Base-by-base conservation (phyloP, 2,797 vertebrate species). In the Amazona finschi region DNA sequence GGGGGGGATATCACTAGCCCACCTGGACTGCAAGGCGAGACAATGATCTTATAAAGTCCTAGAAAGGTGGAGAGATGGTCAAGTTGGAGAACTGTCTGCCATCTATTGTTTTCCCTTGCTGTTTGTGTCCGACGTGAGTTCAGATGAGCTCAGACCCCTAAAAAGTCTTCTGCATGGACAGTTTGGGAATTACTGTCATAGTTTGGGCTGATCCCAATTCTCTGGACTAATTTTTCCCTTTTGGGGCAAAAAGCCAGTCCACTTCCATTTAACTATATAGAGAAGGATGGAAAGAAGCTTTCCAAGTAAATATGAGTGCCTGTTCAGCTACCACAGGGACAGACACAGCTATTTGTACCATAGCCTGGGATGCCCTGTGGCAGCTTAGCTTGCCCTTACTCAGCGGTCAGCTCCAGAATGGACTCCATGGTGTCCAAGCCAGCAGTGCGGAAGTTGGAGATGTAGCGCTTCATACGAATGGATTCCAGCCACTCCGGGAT, bases 381-480 rank as follows among this genome's bases (percentile, higher is more conserved):
- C 27, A 88, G 17, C 12, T 24, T 31, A 66, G 60, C 12, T 24
- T n/a, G 77, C 14, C 15, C 98, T 97, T 89, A 98, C 98, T 98
- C 98, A 5, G 98, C 97, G 2, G 98, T 98, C 89, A 98, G 98
- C 47, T 98, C 97, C 84, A 98, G 97, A 88, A 99, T 98, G 95
- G 98, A 98, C 79, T 99, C 99, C 97, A 99, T 98, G 27, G 98
- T 98, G 97, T 99, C 98, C 90, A 99, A 97, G 71, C 99, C 98
- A 0, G 99, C 99, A 4, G 98, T 98, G 65, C 98, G 98, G 77
- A 99, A 99, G 96, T 99, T 98, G 50, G 99, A 98, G 95, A 98
- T 98, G 90, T 99, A 99, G 84, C 98, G 97, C 76, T 99, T 99
- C 99, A 99, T 99, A 95, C 98, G 98, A 61, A 99, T 98, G 9